Evolutionary conservation across 2,113 vertebrate genomes (phyloP).

Genomic region (Entomyzon cyanotis): DNA sequence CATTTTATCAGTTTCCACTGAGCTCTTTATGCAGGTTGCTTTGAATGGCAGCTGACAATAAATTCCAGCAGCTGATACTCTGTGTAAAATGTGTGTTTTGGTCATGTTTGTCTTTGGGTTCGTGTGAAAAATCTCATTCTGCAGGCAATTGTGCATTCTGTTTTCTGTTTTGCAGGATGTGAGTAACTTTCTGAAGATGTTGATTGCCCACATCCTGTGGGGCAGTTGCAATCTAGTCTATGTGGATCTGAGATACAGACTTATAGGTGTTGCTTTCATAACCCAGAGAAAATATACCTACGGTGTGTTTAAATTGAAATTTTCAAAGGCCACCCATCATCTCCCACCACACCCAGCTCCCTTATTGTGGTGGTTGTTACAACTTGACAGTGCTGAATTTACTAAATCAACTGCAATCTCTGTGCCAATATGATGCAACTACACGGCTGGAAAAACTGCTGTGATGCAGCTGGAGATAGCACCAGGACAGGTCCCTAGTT

Average conservation of each 20-base stretch:
- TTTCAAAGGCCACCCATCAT: background rate
- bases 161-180: background rate
- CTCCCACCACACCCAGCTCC: background rate
- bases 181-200: background rate
- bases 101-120: background rate
- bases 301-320: background rate
- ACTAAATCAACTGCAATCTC: conserved; percentile 74
- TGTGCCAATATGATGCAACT: conserved; percentile 54
- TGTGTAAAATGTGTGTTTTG: background rate
- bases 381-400: conserved; percentile 75
- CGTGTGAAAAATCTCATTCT: background rate
- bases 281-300: background rate
- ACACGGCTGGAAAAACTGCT: conserved; percentile 72
- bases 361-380: conserved; percentile 65
- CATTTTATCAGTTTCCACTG: background rate
- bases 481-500: conserved; percentile 59
- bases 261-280: background rate
- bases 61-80: background rate
- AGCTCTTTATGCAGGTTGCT: background rate
- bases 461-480: conserved; percentile 76
- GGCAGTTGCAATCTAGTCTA: background rate
- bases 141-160: background rate
- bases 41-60: background rate
- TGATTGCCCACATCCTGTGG: background rate
- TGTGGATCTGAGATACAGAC: background rate